Evolutionary conservation across 2,888 invertebrate species (phyloP), one percentile per base, ranked within the genome.

Genomic region (Xestia rhomboidea): DNA sequence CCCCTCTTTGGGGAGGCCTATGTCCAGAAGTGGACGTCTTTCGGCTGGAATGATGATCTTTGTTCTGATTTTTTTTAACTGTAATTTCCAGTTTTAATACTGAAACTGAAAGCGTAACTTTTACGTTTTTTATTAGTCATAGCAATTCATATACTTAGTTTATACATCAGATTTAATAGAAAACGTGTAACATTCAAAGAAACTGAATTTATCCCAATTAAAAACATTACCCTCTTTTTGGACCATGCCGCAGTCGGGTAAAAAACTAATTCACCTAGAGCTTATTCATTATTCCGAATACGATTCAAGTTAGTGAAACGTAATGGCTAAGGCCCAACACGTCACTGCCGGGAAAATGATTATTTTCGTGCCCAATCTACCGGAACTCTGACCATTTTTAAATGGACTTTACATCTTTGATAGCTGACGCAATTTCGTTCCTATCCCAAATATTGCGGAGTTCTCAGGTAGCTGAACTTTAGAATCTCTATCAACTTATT

Each of bases 381-480:
- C 34, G 30, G 27, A 60, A 62, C 46, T 1, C 0, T 38, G 13
- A 63, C 79, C 73, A 73, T 15, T 51, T 15, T 71, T 76, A 73
- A 69, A 18, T 77, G 81, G 57, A 27, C 75, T 66, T 15, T 3
- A 54, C n/a, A 57, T 60, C 21, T 44, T 24, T 54, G 41, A 66
- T 18, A 54, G 6, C 51, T 18, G 0, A 1, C 64, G 11, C 0
- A 63, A 64, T 54, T 68, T 41, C 60, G 67, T 30, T 54, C 41
- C n/a, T 46, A 62, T 24, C 13, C 10, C 10, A 71, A 24, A 73
- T 54, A 38, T 2, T 18, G 21, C 24, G 24, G 15, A 57, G 75
- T 60, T 76, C 85, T 74, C 54, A 24, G 30, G 27, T 11, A 30
- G 4, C 38, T 84, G 74, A 79, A 49, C 30, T 4, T 46, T 66